phyloP scores from a whole-genome alignment of 2,113 vertebrate species.

The Laticauda laticaudata region DNA sequence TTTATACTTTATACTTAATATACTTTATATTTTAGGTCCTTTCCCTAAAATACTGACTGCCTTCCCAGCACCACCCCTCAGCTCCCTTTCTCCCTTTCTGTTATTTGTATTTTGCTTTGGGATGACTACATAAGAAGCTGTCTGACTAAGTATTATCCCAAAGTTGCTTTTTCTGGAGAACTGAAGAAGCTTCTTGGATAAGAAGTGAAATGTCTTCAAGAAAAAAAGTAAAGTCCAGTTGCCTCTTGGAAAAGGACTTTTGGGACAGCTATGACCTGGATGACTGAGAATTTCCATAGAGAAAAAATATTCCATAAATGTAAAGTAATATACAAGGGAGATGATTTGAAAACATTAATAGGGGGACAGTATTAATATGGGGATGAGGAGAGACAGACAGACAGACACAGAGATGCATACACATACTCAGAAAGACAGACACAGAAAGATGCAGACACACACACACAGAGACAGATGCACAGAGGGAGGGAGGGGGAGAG shows the following conservation, averaged over 20 bases:
- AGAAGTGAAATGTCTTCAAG: neutral
- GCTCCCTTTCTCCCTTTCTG: neutral
- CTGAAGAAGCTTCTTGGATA: neutral
- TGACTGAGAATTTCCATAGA: neutral
- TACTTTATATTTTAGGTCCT: neutral
- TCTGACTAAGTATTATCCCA: neutral
- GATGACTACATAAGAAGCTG: neutral
- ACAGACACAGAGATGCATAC: too few relatives aligned
- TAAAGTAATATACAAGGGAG: neutral
- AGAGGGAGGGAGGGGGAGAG: neutral
- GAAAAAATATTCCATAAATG: neutral
- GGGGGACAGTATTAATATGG: neutral
- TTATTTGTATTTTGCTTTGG: neutral
- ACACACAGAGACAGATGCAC: neutral
- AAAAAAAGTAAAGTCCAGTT: neutral
- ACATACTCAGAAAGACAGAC: too few relatives aligned
- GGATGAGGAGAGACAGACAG: too few relatives aligned
- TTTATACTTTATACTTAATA: neutral
- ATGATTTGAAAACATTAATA: neutral
- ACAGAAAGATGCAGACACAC: too few relatives aligned
- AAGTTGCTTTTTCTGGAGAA: neutral
- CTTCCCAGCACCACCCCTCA: neutral
- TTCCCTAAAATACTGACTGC: neutral
- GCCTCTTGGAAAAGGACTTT: neutral
- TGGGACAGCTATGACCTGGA: neutral